Evolutionary conservation across 2,888 invertebrate species (phyloP).

Genomic region (Pyrrhosoma nymphula): DNA sequence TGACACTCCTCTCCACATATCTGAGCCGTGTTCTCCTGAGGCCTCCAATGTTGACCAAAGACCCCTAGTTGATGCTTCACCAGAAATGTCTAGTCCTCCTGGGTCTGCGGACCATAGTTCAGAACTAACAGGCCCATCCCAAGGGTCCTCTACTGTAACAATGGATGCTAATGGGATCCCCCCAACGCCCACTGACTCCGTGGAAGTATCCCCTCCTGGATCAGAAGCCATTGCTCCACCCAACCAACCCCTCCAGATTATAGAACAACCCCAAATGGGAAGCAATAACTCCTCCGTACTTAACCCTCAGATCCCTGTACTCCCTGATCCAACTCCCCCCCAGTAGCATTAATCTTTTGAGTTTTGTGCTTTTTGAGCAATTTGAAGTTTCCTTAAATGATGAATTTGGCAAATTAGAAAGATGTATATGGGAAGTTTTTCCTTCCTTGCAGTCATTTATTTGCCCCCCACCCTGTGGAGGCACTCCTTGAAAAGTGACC

Average conservation of each 20-base stretch:
- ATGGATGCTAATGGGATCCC: not conserved
- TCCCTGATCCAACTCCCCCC: constrained; percentile 27
- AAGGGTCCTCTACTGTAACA: not conserved
- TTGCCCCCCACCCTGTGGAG: not conserved
- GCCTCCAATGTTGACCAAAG: not conserved
- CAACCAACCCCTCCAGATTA: not conserved
- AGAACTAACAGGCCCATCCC: not conserved
- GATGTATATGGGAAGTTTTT: not conserved
- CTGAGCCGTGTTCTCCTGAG: not conserved
- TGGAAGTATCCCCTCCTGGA: not conserved
- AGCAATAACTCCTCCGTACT: not conserved
- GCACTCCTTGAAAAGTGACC: not conserved
- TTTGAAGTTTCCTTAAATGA: not conserved
- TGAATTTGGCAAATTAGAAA: constrained; percentile 5
- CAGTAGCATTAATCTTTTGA: not conserved
- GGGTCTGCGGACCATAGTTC: not conserved
- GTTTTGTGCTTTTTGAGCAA: not conserved
- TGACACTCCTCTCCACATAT: constrained; percentile 7
- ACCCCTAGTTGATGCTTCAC: not conserved
- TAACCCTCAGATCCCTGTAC: not conserved
- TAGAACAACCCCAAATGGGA: not conserved
- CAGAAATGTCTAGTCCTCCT: not conserved
- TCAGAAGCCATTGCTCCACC: not conserved
- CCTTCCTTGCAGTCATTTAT: constrained; percentile 13
- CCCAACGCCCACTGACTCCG: not conserved